Evolutionary conservation across 2,888 invertebrate genomes (phyloP).

Genomic region (Exephanes ischioxanthus): DNA sequence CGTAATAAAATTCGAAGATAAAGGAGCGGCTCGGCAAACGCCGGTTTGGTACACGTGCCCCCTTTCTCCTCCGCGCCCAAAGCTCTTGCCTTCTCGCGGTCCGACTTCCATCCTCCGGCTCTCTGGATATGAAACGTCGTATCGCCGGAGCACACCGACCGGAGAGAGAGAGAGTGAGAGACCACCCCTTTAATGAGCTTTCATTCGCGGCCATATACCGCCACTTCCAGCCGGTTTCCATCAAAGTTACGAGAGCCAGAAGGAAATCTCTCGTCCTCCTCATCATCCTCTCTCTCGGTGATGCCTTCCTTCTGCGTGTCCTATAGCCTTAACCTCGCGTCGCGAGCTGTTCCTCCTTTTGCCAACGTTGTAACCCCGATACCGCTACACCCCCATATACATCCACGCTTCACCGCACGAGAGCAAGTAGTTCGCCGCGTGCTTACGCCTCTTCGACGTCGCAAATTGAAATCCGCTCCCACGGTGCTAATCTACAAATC

Average conservation of each 20-base stretch:
- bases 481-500: not conserved
- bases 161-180: conserved; percentile 19
- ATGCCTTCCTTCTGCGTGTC: conserved; percentile 33
- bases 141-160: conserved; percentile 15
- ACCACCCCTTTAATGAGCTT: conserved; percentile 69
- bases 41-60: conserved; percentile 32
- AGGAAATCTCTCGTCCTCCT: conserved; percentile 21
- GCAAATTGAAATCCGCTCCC: not conserved
- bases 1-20: conserved; percentile 65
- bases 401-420: not conserved
- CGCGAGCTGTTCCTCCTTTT: conserved; percentile 53
- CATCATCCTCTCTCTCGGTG: conserved; percentile 4
- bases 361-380: conserved; percentile 37
- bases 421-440: conserved; percentile 5
- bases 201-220: conserved; percentile 68
- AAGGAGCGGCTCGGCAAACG: conserved; percentile 41
- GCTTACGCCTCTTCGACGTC: not conserved
- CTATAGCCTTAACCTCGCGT: not conserved
- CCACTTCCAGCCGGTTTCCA: conserved; percentile 63
- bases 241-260: conserved; percentile 61
- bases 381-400: not conserved
- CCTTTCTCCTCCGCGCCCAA: not conserved
- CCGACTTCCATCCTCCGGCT: conserved; percentile 26
- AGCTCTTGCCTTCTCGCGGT: conserved; percentile 14
- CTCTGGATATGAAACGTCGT: conserved; percentile 25